Base-by-base conservation (phyloP, 2,113 vertebrate species). In the Leucoraja erinaceus region DNA sequence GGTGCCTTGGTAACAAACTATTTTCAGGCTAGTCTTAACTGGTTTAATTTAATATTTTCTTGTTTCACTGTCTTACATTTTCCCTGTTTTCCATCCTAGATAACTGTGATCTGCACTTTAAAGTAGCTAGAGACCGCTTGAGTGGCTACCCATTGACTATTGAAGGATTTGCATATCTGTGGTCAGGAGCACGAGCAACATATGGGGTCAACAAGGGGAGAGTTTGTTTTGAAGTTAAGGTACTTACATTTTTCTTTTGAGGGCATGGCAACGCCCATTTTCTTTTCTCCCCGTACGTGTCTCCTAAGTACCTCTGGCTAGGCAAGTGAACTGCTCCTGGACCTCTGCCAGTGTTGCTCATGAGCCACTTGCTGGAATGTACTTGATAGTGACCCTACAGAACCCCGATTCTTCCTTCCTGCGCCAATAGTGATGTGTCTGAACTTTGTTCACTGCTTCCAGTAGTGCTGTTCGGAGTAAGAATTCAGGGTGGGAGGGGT, bases 31-130 rank as follows among this genome's bases (percentile, higher is more conserved):
- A 79, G 63, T 63, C 66, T 61, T 47, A 93, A 77, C 63, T 75
- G 11, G 54, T 93, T 68, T 61, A 78, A 93, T 18, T 78, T 72
- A 74, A 78, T 10, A 33, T 66, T 70, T 91, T 92, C 74, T n/a
- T 59, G 38, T 78, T 93, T 93, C 93, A 77, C 77, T 77, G 91
- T 91, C 88, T 91, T 72, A 91, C n/a, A 91, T 91, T 70, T 91
- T 91, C 66, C 88, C 66, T 91, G 88, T 72, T 86, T 93, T 88
- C 83, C 88, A 59, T 72, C 90, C 93, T 95, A 98, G 98, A 98
- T 95, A 98, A 98, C 94, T 98, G 97, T 75, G 98, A 98, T 93
- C 96, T 98, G 93, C 98, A 98, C 94, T 98, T 98, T 95, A 98
- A 98, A 94, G 97, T 98, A 10, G 97, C 97, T 76, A 95, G 97